Evolutionary conservation across 2,797 vertebrate genomes (phyloP).

Genomic region (Cyclopterus lumpus): DNA sequence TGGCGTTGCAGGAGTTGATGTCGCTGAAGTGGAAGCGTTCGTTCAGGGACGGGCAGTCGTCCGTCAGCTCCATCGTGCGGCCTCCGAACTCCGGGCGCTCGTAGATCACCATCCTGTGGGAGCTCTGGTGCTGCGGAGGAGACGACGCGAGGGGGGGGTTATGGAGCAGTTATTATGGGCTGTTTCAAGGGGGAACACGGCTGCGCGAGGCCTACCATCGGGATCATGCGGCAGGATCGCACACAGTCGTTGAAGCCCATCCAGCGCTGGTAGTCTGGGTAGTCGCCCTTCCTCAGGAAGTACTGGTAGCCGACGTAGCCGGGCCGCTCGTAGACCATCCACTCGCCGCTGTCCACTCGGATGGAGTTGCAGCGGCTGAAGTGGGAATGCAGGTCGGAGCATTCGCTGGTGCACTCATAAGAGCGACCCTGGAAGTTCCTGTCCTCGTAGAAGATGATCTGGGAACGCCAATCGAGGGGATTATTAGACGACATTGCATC

Average conservation of each 20-base stretch:
- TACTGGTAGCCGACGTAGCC: conserved; percentile 78
- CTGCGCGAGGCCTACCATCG: conserved; percentile 39
- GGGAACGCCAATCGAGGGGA: conserved; percentile 12
- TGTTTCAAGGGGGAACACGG: neutral
- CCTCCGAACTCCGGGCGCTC: conserved; percentile 69
- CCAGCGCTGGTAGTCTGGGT: conserved; percentile 76
- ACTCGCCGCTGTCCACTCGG: conserved; percentile 68
- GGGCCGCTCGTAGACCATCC: conserved; percentile 77
- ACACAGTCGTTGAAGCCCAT: conserved; percentile 80
- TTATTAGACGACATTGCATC: too few species aligned
- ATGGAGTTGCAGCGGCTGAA: conserved; percentile 79
- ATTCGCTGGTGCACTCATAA: conserved; percentile 74
- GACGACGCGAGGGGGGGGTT: rapidly evolving
- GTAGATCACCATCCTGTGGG: conserved; percentile 72
- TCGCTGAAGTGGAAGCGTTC: conserved; percentile 68
- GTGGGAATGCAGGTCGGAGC: conserved; percentile 73
- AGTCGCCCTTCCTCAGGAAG: conserved; percentile 73
- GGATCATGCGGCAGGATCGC: conserved; percentile 73
- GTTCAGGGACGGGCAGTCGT: conserved; percentile 68
- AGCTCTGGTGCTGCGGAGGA: conserved; percentile 60
- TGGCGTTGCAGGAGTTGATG: conserved; percentile 71
- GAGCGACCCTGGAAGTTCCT: conserved; percentile 73
- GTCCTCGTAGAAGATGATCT: conserved; percentile 77
- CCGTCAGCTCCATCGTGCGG: conserved; percentile 68
- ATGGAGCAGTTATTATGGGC: neutral